phyloP scores from a whole-genome alignment of 2,113 vertebrate genomes.

The Australoheros scitulus region DNA sequence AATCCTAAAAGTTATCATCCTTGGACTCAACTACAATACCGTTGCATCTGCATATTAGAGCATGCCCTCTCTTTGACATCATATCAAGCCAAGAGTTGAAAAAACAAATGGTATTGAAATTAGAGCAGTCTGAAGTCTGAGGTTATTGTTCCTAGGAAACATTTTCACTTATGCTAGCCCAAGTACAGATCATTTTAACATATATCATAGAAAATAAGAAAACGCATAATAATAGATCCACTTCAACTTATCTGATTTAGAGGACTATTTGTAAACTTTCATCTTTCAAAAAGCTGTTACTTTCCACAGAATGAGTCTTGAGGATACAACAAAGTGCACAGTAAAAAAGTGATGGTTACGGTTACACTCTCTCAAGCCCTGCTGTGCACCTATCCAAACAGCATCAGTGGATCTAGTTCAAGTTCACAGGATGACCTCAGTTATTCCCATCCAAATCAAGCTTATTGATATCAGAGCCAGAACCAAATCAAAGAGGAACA shows the following conservation, averaged over 20 bases:
- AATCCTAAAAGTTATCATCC: too few species aligned
- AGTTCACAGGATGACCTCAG: constrained; percentile 65
- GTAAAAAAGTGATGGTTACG: constrained; percentile 41
- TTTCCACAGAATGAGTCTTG: constrained; percentile 8
- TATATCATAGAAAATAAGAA: not conserved
- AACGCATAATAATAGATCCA: not conserved
- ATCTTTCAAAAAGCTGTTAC: constrained; percentile 28
- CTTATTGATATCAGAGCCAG: constrained; percentile 62
- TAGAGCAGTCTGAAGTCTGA: not conserved
- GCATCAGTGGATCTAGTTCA: constrained; percentile 62
- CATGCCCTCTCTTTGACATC: not conserved
- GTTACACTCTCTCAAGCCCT: constrained; percentile 57
- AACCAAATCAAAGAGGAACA: constrained; percentile 61
- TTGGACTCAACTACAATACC: not conserved
- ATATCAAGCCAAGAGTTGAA: not conserved
- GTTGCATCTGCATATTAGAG: not conserved
- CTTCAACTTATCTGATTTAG: not conserved
- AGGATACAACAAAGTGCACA: constrained; percentile 2
- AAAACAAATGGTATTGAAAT: not conserved
- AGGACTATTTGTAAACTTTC: constrained; percentile 27
- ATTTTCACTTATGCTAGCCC: not conserved
- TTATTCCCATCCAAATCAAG: constrained; percentile 53
- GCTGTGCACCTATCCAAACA: constrained; percentile 70
- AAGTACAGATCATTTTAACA: not conserved
- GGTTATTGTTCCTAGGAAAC: not conserved